phyloP scores from a whole-genome alignment of 1,140 invertebrate genomes.

The Tribolium castaneum region DNA sequence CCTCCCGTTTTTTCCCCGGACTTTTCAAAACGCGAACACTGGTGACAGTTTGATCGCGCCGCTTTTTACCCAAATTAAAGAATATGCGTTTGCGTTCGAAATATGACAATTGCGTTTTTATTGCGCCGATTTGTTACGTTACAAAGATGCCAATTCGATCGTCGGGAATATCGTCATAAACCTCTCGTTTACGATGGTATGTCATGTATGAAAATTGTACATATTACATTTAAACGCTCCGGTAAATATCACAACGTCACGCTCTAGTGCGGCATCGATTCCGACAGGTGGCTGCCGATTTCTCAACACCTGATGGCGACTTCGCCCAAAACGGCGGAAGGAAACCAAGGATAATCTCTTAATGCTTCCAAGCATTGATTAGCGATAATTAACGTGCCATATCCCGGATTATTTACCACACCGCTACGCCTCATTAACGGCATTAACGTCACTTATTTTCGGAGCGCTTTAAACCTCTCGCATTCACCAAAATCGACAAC shows the following conservation, averaged over 20 bases:
- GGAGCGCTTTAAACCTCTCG: background rate
- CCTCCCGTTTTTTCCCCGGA: constrained; percentile 11
- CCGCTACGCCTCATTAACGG: constrained; percentile 7
- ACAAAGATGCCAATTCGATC: constrained; percentile 34
- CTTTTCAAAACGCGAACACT: constrained; percentile 12
- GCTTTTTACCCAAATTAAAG: constrained; percentile 34
- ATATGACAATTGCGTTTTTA: constrained; percentile 42
- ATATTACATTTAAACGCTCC: constrained; percentile 31
- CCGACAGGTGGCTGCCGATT: constrained; percentile 25
- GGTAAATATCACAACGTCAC: constrained; percentile 27
- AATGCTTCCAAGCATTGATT: background rate
- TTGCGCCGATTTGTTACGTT: constrained; percentile 31
- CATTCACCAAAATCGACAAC: background rate
- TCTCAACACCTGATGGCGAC: constrained; percentile 5
- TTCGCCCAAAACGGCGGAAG: constrained; percentile 3
- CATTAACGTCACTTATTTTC: constrained; percentile 5
- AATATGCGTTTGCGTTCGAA: constrained; percentile 21
- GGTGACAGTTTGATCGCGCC: constrained; percentile 10
- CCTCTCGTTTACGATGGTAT: constrained; percentile 41
- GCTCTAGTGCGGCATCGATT: constrained; percentile 4
- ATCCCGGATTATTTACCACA: constrained; percentile 1
- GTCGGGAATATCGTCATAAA: constrained; percentile 43
- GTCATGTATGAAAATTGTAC: constrained; percentile 45
- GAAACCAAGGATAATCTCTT: constrained; percentile 1
- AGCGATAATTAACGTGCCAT: constrained; percentile 9